Evolutionary conservation across 2,888 invertebrate genomes (phyloP), one percentile per base, ranked within the genome.

Genomic region (Tetragonisca angustula): DNA sequence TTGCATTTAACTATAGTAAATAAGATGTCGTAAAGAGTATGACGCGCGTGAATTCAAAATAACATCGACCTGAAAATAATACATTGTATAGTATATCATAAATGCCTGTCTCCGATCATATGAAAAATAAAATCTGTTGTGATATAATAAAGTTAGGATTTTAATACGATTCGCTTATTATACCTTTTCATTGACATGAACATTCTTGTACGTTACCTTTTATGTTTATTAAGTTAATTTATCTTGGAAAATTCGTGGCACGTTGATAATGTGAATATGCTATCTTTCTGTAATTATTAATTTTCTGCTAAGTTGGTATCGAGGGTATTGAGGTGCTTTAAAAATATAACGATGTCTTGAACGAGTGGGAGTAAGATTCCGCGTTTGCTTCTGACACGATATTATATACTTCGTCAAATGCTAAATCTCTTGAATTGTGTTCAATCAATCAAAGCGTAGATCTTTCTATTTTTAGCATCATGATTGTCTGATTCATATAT

Each of bases 1-100:
- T 96, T 99, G 91, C 99, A 99, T 94, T 96, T 97, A 92, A 98
- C 98, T 78, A 97, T 99, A 92, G 97, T 98, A 92, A 98, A 98
- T 95, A 99, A 98, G 96, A 98, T 99, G 97, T 97, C 97, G 90
- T 98, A 95, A 95, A 80, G 49, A 75, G 43, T 59, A 70, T 67
- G 67, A 49, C 73, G 73, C 74, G 65, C 13, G 74, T 73, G 80
- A 74, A 74, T 71, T 68, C 74, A 54, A 83, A 86, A 88, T 78
- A 84, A 89, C 86, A 76, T 77, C 79, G 77, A 88, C 81, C 80
- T 91, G 54, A 76, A 82, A 89, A 87, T 85, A 88, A 90, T 87
- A 90, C 86, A 87, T 86, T 92, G 91, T 92, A 92, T 92, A 91
- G 92, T 89, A 90, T 91, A 88, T 90, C 87, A 88, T 88, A 90